Evolutionary conservation across 2,797 vertebrate genomes (phyloP).

Genomic region (Artibeus lituratus): DNA sequence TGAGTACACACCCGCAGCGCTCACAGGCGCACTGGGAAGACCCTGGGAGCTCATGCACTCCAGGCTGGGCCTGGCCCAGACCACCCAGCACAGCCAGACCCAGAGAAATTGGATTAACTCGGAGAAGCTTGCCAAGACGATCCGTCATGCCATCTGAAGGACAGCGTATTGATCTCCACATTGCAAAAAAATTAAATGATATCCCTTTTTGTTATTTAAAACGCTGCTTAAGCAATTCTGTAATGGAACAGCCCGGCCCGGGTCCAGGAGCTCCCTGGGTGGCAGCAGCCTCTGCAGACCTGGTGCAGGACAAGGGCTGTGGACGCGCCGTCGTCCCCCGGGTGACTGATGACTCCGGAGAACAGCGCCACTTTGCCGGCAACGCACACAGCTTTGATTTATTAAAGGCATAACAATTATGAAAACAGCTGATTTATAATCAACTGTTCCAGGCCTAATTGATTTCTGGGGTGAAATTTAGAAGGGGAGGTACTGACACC

Average conservation of each 20-base stretch:
- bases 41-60: rapidly evolving
- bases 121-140: slow-evolving; percentile 60
- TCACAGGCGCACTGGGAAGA: not conserved
- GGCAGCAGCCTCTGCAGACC: slow-evolving; percentile 58
- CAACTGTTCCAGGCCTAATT: slow-evolving; percentile 73
- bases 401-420: slow-evolving; percentile 82
- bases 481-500: not conserved
- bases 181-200: slow-evolving; percentile 84
- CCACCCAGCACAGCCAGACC: not conserved
- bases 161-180: slow-evolving; percentile 84
- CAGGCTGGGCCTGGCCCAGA: not conserved
- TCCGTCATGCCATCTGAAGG: slow-evolving; percentile 81
- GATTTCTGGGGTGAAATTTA: slow-evolving; percentile 60
- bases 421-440: slow-evolving; percentile 80
- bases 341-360: slow-evolving; percentile 75
- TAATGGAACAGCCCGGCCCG: slow-evolving; percentile 76
- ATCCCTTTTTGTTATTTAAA: slow-evolving; percentile 82
- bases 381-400: slow-evolving; percentile 67
- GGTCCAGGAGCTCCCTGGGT: slow-evolving; percentile 30
- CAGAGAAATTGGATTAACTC: slow-evolving; percentile 79
- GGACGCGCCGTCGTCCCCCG: slow-evolving; percentile 69
- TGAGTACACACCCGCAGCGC: rapidly evolving
- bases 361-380: slow-evolving; percentile 71
- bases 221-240: slow-evolving; percentile 82
- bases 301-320: slow-evolving; percentile 61